Evolutionary conservation across 2,113 vertebrate species (phyloP).

Genomic region (Vombatus ursinus): DNA sequence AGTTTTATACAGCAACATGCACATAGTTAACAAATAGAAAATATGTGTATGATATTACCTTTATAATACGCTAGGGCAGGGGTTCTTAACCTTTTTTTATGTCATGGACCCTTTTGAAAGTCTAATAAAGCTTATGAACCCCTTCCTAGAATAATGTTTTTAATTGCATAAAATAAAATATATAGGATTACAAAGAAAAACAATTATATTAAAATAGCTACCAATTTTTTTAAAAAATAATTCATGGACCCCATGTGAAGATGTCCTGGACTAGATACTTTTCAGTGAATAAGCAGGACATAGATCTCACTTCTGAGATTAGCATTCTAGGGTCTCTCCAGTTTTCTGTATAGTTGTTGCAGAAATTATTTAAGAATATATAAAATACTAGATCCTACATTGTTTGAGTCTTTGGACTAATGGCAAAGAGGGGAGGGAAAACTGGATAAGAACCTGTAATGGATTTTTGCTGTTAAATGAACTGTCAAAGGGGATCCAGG

Average conservation of each 20-base stretch:
- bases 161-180: background rate
- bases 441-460: conserved; percentile 15
- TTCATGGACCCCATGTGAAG: background rate
- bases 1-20: background rate
- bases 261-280: background rate
- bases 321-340: background rate
- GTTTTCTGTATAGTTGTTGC: conserved; percentile 41
- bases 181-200: background rate
- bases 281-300: background rate
- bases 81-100: background rate
- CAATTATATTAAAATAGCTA: background rate
- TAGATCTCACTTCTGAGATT: conserved; percentile 15
- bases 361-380: conserved; percentile 34
- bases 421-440: background rate
- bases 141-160: background rate
- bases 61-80: background rate
- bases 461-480: conserved; percentile 30
- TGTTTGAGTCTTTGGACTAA: conserved; percentile 33
- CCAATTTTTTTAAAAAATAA: background rate
- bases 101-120: background rate
- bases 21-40: conserved; percentile 8
- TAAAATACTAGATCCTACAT: background rate
- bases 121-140: background rate
- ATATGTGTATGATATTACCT: background rate
- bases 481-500: background rate